Conservation (phyloP, 2,888 invertebrate species). For the Nymphalis polychloros region DNA sequence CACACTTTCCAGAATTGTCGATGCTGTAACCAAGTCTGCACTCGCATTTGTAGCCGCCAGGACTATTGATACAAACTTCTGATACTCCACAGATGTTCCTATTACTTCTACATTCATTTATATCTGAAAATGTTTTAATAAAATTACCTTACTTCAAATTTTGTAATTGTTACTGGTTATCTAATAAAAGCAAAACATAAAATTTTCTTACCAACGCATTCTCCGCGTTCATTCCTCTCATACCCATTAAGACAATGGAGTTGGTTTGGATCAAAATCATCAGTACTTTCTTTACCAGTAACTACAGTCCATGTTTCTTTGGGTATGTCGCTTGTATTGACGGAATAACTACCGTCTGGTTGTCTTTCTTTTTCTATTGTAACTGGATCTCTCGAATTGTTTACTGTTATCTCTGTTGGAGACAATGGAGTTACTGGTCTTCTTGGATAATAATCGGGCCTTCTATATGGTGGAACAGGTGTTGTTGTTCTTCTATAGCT, state of each 20-base stretch:
- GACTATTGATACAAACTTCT: conserved; percentile 88
- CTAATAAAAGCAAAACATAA: background rate
- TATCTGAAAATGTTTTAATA: conserved; percentile 76
- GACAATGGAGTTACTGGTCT: conserved; percentile 39
- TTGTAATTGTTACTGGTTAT: background rate
- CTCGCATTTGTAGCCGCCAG: conserved; percentile 90
- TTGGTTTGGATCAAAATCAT: conserved; percentile 56
- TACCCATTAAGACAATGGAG: conserved; percentile 79
- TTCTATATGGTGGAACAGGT: conserved; percentile 40
- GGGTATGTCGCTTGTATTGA: conserved; percentile 55
- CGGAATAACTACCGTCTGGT: conserved; percentile 48
- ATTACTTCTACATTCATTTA: conserved; percentile 86
- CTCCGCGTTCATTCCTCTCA: conserved; percentile 75
- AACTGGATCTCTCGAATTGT: conserved; percentile 43
- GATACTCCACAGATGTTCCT: conserved; percentile 72
- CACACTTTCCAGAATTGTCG: conserved; percentile 77
- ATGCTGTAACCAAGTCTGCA: conserved; percentile 89
- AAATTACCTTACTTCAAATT: background rate
- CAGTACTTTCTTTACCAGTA: conserved; percentile 47
- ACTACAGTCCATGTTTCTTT: conserved; percentile 58
- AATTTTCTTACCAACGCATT: conserved; percentile 79
- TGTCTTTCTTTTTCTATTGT: conserved; percentile 49
- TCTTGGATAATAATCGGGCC: conserved; percentile 39
- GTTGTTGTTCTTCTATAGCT: conserved; percentile 38
- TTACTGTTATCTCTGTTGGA: conserved; percentile 45